These are phyloP conservation scores for Cyaniris semiargus DNA, from an alignment of 2,888 invertebrate species.

Conservation along the genomic window DNA sequence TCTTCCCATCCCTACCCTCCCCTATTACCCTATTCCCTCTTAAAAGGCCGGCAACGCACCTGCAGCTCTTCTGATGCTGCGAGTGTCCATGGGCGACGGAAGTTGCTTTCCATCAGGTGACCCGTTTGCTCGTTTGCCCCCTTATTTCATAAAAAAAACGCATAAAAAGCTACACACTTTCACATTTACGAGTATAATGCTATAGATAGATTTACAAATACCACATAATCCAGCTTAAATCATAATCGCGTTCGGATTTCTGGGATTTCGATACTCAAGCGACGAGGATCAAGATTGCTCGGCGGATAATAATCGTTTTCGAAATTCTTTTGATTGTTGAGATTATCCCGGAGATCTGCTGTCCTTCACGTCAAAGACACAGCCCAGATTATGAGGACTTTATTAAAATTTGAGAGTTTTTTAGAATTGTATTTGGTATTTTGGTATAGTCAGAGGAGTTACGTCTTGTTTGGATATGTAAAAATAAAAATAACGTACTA, in stretches of 20 bases:
- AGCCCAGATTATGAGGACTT: neutral
- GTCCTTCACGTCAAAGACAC: constrained; percentile 40
- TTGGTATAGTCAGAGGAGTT: neutral
- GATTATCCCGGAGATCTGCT: constrained; percentile 40
- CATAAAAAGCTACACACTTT: too few relatives aligned
- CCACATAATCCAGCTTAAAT: neutral
- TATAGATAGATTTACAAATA: neutral
- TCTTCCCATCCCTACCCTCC: too few relatives aligned
- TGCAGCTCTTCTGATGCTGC: too few relatives aligned
- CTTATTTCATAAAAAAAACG: too few relatives aligned
- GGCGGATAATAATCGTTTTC: constrained; percentile 7
- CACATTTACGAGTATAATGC: too few relatives aligned
- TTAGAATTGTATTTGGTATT: neutral
- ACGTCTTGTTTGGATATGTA: too few relatives aligned
- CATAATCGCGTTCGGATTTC: constrained; percentile 1
- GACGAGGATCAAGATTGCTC: neutral
- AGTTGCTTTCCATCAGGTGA: too few relatives aligned
- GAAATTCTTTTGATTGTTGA: constrained; percentile 40
- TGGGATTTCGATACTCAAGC: neutral
- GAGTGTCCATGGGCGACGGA: too few relatives aligned
- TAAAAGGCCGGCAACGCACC: too few relatives aligned
- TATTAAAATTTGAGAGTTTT: neutral
- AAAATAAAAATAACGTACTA: too few relatives aligned
- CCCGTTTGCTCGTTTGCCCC: too few relatives aligned
- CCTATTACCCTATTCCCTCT: too few relatives aligned